Evolutionary conservation across 64 coral and sea anemone species (phyloP), one percentile per base, ranked within the genome.

Genomic region (Montipora efflorescens): DNA sequence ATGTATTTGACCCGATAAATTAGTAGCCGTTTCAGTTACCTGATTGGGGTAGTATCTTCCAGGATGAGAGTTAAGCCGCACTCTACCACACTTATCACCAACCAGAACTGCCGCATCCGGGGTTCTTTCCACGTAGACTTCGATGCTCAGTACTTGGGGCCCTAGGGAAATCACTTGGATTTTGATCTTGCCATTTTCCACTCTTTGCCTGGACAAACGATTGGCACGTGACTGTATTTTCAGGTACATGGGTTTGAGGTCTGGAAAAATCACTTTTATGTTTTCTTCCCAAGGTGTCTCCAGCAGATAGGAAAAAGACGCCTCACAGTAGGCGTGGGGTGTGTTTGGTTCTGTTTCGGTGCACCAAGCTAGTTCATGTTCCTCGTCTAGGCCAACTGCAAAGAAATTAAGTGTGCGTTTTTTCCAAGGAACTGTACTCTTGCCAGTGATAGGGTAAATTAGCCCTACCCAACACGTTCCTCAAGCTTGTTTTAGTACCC

Each of bases 201-300:
- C 80, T 55, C 92, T 78, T 55, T 97, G 95, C 28, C 90, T 97
- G 21, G 95, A 97, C 69, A 94, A n/a, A 20, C 95, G 76, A 19
- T 87, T 79, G 14, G 87, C 69, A 80, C 95, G 82, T 46, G 78
- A 91, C 71, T 97, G 95, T 5, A 76, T 83, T 28, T 97, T 97
- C 76, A 91, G 88, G 58, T 97, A 97, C 10, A 91, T 64, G 18
- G 28, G 14, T 66, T 88, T 94, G 48, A 97, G 55, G 51, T 94
- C 87, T 8, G 87, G 69, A 10, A 97, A 97, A 0, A n/a, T 28
- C 4, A 97, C 95, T 5, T 45, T 91, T 23, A 91, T 22, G 69
- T n/a, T 62, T 13, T 85, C 64, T 47, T 49, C 82, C 13, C 5
- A 25, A 19, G 59, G 81, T n/a, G 15, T 18, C 76, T 16, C 68